Percentiles rank a stretch among this genome's conserved stretches.
These are phyloP conservation scores for Eleginops maclovinus DNA, from an alignment of 2,113 vertebrate genomes.

Conservation along the genomic window DNA sequence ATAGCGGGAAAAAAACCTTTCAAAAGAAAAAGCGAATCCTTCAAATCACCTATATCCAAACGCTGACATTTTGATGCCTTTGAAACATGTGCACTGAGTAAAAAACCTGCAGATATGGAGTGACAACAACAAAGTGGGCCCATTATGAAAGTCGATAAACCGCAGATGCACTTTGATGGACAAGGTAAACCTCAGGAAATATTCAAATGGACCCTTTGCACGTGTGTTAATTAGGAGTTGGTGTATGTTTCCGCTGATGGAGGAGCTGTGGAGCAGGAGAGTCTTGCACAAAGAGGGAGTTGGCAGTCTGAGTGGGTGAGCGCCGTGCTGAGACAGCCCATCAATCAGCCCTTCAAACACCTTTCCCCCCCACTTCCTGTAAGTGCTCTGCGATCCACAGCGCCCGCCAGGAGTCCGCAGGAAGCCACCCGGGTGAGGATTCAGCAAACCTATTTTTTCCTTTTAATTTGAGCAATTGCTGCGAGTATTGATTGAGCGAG, in stretches of 20 bases:
- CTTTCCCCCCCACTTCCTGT: conserved; percentile 71
- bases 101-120: conserved; percentile 64
- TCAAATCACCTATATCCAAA: conserved; percentile 86
- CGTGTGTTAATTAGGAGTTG: conserved; percentile 36
- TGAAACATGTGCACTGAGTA: conserved; percentile 34
- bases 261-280: conserved; percentile 21
- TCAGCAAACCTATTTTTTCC: conserved; percentile 79
- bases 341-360: conserved; percentile 76
- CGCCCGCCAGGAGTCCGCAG: conserved; percentile 66
- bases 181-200: conserved; percentile 6
- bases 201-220: conserved; percentile 45
- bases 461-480: conserved; percentile 87
- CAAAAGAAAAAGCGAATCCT: conserved; percentile 55
- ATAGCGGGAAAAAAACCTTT: conserved; percentile 1
- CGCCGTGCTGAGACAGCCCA: conserved; percentile 79
- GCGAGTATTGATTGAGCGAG: conserved; percentile 88
- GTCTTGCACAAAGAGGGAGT: conserved; percentile 52
- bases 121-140: conserved; percentile 7
- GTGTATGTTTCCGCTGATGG: conserved; percentile 24
- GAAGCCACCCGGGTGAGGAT: conserved; percentile 75
- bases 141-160: conserved; percentile 33
- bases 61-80: conserved; percentile 81
- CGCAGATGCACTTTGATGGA: not conserved
- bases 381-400: conserved; percentile 76
- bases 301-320: conserved; percentile 67